Conservation (phyloP, 1,140 invertebrate species). For the Yoshiicerus persimilis region DNA sequence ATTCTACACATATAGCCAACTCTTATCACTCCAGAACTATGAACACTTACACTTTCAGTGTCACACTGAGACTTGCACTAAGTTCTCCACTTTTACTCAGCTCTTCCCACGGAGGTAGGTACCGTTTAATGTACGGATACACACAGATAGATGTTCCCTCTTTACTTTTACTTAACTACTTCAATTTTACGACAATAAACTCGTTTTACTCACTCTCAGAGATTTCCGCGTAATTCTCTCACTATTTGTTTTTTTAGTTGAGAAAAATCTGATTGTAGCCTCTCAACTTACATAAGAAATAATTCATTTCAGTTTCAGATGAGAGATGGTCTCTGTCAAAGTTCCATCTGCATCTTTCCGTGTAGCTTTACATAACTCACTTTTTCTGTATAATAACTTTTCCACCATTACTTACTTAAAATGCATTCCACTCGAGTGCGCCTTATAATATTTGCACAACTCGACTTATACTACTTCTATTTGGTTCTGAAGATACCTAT, state of each 20-base stretch:
- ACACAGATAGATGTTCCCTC: not conserved
- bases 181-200: not conserved
- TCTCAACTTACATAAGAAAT: conserved; percentile 8
- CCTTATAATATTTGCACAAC: no score
- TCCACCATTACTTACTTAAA: not conserved
- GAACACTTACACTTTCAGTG: not conserved
- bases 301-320: not conserved
- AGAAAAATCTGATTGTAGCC: not conserved
- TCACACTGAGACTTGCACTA: not conserved
- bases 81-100: not conserved
- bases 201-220: not conserved
- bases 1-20: not conserved
- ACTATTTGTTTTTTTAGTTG: conserved; percentile 8
- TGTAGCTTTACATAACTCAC: not conserved
- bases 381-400: not conserved
- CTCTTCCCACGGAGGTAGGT: no score
- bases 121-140: not conserved
- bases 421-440: not conserved
- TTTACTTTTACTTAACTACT: not conserved
- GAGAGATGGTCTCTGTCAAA: conserved; percentile 9
- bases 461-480: no score
- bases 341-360: not conserved
- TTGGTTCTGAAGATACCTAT: no score
- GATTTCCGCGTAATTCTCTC: not conserved
- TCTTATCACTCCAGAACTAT: conserved; percentile 2